phyloP scores from a whole-genome alignment of 2,888 invertebrate genomes.

The Agonopterix subpropinquella region DNA sequence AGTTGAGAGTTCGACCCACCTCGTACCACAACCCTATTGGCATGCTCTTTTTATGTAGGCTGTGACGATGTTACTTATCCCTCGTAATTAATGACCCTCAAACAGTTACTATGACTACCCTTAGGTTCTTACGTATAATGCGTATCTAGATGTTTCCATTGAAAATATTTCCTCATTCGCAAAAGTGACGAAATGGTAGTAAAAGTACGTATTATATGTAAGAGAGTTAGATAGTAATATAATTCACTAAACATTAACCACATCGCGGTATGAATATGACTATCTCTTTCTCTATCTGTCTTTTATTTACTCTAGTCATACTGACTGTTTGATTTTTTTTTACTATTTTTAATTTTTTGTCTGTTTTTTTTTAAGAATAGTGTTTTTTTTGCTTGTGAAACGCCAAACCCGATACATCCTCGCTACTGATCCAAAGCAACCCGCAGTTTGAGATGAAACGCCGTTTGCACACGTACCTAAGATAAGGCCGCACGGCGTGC shows the following conservation, averaged over 20 bases:
- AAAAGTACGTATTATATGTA: no score
- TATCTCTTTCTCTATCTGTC: conserved; percentile 63
- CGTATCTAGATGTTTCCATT: no score
- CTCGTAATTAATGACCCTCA: conserved; percentile 50
- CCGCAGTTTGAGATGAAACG: conserved; percentile 35
- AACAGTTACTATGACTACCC: conserved; percentile 68
- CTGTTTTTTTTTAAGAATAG: conserved; percentile 52
- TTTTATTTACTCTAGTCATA: conserved; percentile 72
- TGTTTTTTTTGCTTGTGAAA: conserved; percentile 70
- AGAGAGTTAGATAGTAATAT: conserved; percentile 7
- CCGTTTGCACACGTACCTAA: conserved; percentile 32
- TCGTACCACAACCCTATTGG: conserved; percentile 45
- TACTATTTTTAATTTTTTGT: conserved; percentile 32
- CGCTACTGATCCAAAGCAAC: conserved; percentile 60
- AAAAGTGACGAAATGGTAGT: no score
- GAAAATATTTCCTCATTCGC: no score
- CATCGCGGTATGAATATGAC: conserved; percentile 70
- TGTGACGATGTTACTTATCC: conserved; percentile 72
- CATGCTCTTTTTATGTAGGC: conserved; percentile 64
- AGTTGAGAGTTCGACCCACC: conserved; percentile 51
- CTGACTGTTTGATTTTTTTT: conserved; percentile 71
- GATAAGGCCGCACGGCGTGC: conserved; percentile 39
- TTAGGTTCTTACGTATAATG: no score
- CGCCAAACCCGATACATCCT: conserved; percentile 66
- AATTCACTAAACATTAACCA: conserved; percentile 54